Percentiles rank a stretch among this genome's conserved stretches.
phyloP scores from a whole-genome alignment of 1,140 invertebrate species.

The Pachypsylla venusta region DNA sequence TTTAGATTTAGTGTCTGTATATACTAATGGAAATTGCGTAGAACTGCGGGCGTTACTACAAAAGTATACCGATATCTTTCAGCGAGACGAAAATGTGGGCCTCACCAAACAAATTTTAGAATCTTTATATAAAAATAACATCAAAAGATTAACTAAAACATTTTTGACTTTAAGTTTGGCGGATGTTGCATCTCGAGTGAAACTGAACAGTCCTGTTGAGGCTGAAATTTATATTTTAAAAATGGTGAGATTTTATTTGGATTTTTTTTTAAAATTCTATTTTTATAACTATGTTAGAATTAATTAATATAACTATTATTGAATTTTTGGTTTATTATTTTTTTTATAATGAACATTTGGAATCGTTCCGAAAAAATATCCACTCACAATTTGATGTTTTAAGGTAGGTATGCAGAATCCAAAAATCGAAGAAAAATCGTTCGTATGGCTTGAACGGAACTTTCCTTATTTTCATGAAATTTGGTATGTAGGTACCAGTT shows the following conservation, averaged over 20 bases:
- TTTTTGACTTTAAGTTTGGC: conserved; percentile 86
- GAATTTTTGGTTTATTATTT: too few species aligned
- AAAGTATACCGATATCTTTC: neutral
- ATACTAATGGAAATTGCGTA: conserved; percentile 54
- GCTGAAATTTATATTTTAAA: conserved; percentile 89
- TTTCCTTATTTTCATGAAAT: too few species aligned
- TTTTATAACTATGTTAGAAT: neutral
- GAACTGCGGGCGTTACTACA: conserved; percentile 37
- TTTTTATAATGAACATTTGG: too few species aligned
- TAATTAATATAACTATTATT: neutral
- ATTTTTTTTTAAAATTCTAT: too few species aligned
- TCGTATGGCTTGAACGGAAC: too few species aligned
- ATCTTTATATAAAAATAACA: conserved; percentile 90
- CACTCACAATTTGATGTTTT: too few species aligned
- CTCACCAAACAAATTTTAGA: conserved; percentile 69
- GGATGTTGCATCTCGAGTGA: conserved; percentile 85
- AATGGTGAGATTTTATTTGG: conserved; percentile 52
- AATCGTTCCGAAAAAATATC: too few species aligned
- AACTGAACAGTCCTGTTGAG: conserved; percentile 62
- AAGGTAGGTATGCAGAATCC: too few species aligned
- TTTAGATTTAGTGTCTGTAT: conserved; percentile 72
- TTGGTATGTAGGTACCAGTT: too few species aligned
- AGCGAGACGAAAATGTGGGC: conserved; percentile 67
- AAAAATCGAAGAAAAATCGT: too few species aligned
- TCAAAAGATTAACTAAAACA: conserved; percentile 91